Evolutionary conservation across 53 echinoderm and acorn worm species (phyloP).

Genomic region (Luidia sarsii): DNA sequence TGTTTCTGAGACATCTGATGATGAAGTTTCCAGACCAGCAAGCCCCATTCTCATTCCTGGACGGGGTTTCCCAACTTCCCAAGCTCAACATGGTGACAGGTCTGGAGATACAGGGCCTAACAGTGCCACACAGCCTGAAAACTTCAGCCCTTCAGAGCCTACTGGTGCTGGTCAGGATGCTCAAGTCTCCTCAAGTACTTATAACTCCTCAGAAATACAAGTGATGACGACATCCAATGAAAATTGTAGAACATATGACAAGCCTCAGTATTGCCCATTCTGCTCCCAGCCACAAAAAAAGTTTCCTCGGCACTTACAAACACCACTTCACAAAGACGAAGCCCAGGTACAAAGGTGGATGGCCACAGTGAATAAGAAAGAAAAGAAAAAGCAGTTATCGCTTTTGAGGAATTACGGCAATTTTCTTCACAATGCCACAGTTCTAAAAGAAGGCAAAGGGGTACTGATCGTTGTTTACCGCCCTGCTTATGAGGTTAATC

Average conservation of each 20-base stretch:
- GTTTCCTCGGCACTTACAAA: slow-evolving; percentile 62
- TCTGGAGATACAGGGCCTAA: neutral
- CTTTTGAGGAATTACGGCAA: slow-evolving; percentile 62
- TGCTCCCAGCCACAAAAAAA: slow-evolving; percentile 59
- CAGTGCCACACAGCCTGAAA: neutral
- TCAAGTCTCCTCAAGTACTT: neutral
- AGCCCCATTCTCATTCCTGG: neutral
- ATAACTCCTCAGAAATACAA: neutral
- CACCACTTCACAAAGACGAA: slow-evolving; percentile 46
- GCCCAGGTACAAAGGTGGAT: slow-evolving; percentile 36
- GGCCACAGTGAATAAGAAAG: slow-evolving; percentile 43
- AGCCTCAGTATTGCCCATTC: slow-evolving; percentile 66
- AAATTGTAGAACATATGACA: slow-evolving; percentile 25
- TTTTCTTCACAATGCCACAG: slow-evolving; percentile 50
- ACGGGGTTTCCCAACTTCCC: neutral
- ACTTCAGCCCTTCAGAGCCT: neutral
- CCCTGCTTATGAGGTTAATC: slow-evolving; percentile 27
- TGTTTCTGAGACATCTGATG: neutral
- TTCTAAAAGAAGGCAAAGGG: slow-evolving; percentile 59
- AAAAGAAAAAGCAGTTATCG: slow-evolving; percentile 56
- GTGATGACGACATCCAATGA: slow-evolving; percentile 15
- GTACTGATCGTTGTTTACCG: slow-evolving; percentile 53
- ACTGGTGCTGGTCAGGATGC: neutral
- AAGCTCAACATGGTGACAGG: no score
- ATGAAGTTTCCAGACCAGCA: neutral